Conservation (phyloP, 2,888 invertebrate species). For the Eupithecia abbreviata region DNA sequence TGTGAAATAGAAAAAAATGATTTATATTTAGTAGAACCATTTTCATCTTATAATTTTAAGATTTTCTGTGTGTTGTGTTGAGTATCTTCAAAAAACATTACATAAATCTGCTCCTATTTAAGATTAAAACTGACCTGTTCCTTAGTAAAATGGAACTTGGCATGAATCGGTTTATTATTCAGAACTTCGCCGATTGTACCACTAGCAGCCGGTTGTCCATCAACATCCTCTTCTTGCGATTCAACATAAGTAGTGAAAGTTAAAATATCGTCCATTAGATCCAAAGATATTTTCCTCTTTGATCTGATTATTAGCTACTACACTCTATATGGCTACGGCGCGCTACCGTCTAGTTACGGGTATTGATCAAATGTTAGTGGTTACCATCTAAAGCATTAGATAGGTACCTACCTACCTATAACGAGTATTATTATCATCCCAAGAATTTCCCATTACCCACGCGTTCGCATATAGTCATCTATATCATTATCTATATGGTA, state of each 20-base stretch:
- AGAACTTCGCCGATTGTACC: slow-evolving; percentile 40
- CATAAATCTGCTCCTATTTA: background rate
- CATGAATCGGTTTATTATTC: slow-evolving; percentile 52
- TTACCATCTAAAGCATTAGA: too few relatives aligned
- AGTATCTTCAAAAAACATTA: too few relatives aligned
- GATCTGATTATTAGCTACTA: background rate
- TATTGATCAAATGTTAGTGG: slow-evolving; percentile 27
- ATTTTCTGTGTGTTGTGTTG: too few relatives aligned
- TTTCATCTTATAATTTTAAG: too few relatives aligned
- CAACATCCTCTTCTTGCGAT: slow-evolving; percentile 42
- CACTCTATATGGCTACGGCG: slow-evolving; percentile 40
- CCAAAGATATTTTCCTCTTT: background rate
- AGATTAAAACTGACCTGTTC: slow-evolving; percentile 57
- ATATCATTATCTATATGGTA: too few relatives aligned
- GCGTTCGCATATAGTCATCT: too few relatives aligned
- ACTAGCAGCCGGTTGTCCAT: slow-evolving; percentile 30
- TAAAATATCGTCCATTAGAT: slow-evolving; percentile 52
- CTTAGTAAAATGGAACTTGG: slow-evolving; percentile 62
- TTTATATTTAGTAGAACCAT: too few relatives aligned
- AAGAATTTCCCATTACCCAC: too few relatives aligned
- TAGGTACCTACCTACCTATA: too few relatives aligned
- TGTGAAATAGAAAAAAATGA: slow-evolving; percentile 46
- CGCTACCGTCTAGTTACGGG: background rate
- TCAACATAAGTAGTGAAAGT: slow-evolving; percentile 60
- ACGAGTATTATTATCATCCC: too few relatives aligned